Evolutionary conservation across 2,888 invertebrate species (phyloP).

Genomic region (Trachelus iudaicus): DNA sequence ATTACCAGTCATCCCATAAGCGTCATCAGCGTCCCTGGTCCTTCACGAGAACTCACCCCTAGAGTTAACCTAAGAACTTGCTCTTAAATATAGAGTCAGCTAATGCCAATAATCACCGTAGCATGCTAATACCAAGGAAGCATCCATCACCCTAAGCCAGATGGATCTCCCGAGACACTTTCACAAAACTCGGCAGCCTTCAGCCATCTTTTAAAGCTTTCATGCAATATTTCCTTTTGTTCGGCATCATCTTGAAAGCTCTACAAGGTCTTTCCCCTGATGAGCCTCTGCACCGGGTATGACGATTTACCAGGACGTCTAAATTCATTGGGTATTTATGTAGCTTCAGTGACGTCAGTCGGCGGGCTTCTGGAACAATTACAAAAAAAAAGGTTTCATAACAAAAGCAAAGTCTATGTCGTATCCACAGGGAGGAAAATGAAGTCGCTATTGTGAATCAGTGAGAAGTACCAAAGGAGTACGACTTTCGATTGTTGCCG

Average conservation of each 20-base stretch:
- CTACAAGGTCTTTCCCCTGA: not conserved
- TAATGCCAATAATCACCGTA: slow-evolving; percentile 62
- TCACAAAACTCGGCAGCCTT: slow-evolving; percentile 19
- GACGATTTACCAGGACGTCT: not conserved
- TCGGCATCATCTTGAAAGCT: not conserved
- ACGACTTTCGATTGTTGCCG: not conserved
- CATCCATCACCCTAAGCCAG: slow-evolving; percentile 64
- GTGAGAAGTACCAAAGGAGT: not conserved
- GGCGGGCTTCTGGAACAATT: not conserved
- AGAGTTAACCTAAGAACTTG: not conserved
- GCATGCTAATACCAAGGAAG: slow-evolving; percentile 62
- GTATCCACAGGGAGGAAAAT: not conserved
- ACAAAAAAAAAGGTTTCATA: not conserved
- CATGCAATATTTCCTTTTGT: not conserved
- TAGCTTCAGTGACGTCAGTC: not conserved
- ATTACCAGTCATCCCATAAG: not conserved
- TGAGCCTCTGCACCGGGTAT: not conserved
- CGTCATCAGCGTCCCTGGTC: not conserved
- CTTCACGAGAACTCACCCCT: not conserved
- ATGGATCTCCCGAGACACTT: slow-evolving; percentile 59
- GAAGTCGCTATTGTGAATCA: not conserved
- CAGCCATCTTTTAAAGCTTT: not conserved
- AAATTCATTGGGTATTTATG: not conserved
- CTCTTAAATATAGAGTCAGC: not conserved
- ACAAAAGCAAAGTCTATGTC: not conserved